Conservation (phyloP, 2,797 vertebrate genomes). For the Dendrocincla tyrannina region DNA sequence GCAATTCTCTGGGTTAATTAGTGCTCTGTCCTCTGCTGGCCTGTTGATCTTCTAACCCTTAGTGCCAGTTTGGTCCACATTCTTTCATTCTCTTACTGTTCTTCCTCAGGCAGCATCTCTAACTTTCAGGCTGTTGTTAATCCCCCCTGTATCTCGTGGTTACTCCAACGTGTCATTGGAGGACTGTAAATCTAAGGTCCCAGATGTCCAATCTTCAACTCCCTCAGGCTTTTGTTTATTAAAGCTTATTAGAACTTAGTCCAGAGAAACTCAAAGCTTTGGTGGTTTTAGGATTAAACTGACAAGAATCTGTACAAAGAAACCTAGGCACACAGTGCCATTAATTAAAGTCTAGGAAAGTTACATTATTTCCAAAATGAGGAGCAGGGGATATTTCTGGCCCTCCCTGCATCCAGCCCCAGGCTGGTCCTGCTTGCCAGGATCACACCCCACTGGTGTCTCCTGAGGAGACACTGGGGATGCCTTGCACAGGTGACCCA, state of each 20-base stretch:
- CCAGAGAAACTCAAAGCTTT: neutral
- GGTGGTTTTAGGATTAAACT: neutral
- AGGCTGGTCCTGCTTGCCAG: neutral
- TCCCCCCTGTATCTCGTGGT: neutral
- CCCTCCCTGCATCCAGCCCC: neutral
- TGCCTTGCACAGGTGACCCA: accelerated
- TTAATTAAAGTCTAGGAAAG: neutral
- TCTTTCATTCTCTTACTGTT: neutral
- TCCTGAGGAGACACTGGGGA: accelerated
- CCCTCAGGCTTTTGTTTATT: neutral
- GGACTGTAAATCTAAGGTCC: neutral
- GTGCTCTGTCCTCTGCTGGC: no score
- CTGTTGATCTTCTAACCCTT: no score
- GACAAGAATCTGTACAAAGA: neutral
- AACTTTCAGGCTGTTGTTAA: no score
- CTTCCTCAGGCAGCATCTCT: neutral
- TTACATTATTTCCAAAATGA: neutral
- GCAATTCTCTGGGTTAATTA: no score
- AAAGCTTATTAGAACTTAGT: no score
- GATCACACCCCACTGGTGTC: no score
- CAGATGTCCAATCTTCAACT: neutral
- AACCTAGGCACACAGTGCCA: neutral
- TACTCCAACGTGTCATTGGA: neutral
- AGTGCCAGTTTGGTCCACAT: neutral
- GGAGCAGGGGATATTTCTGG: no score